These are phyloP conservation scores for Channa maculata DNA, from an alignment of 2,113 vertebrate genomes.

Conservation along the genomic window DNA sequence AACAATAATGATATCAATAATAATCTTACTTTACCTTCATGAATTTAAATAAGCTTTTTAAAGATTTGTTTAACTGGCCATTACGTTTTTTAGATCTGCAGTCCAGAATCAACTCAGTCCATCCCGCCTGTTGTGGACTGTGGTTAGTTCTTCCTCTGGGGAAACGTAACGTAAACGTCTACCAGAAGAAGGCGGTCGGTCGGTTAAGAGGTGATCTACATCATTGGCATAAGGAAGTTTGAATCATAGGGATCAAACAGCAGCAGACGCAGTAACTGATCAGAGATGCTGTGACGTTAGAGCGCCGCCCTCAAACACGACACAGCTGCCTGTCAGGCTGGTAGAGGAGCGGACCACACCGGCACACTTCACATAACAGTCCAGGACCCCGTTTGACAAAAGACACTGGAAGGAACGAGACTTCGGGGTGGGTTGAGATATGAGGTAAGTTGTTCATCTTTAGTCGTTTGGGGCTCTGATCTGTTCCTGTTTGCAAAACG, in stretches of 20 bases:
- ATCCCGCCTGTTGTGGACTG: too few species aligned
- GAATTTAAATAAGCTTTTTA: too few species aligned
- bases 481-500: neutral
- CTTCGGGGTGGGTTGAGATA: neutral
- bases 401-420: neutral
- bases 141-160: neutral
- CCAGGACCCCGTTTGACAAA: neutral
- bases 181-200: neutral
- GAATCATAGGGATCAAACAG: conserved; percentile 23
- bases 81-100: too few species aligned
- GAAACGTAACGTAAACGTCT: too few species aligned
- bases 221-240: neutral
- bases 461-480: neutral
- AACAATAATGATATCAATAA: too few species aligned
- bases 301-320: conserved; percentile 65
- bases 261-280: conserved; percentile 28
- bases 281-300: conserved; percentile 36
- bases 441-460: conserved; percentile 26
- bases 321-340: conserved; percentile 42
- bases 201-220: neutral
- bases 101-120: too few species aligned
- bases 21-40: too few species aligned
- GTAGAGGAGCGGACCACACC: conserved; percentile 14
- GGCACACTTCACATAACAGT: neutral
- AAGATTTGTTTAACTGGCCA: too few species aligned